Percentiles rank a stretch among this genome's conserved stretches.
phyloP scores from a whole-genome alignment of 2,888 invertebrate genomes.

The Latrodectus hesperus region DNA sequence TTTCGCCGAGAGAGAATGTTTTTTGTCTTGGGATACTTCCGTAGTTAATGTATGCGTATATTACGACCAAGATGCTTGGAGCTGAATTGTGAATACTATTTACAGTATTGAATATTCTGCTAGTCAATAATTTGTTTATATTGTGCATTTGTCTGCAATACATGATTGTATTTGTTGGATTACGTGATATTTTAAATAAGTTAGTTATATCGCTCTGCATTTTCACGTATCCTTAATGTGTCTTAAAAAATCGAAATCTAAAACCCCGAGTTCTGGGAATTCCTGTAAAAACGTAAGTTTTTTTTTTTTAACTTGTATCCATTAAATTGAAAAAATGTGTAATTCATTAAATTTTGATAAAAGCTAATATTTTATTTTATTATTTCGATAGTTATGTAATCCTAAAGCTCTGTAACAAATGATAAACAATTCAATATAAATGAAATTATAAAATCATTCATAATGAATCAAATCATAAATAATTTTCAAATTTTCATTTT shows the following conservation, averaged over 20 bases:
- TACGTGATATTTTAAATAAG: neutral
- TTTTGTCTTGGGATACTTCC: neutral
- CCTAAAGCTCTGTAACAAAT: too few relatives aligned
- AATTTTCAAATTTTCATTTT: too few relatives aligned
- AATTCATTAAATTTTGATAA: too few relatives aligned
- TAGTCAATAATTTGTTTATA: neutral
- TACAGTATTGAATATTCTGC: neutral
- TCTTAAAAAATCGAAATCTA: slow-evolving; percentile 45
- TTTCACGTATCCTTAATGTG: slow-evolving; percentile 40
- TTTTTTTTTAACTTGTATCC: too few relatives aligned
- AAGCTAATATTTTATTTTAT: too few relatives aligned
- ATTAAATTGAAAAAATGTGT: too few relatives aligned
- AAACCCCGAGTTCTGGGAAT: slow-evolving; percentile 34
- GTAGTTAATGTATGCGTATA: neutral
- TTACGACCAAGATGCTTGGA: neutral
- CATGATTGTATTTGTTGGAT: neutral
- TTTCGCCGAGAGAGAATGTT: neutral
- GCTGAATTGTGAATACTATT: neutral
- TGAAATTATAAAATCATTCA: too few relatives aligned
- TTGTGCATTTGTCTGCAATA: neutral
- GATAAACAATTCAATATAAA: too few relatives aligned
- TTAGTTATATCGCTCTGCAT: neutral
- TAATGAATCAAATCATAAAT: too few relatives aligned
- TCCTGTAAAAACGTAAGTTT: slow-evolving; percentile 42
- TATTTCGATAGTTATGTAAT: too few relatives aligned